Conservation (phyloP, 2,797 vertebrate species). For the Pyrocephalus nanus region DNA sequence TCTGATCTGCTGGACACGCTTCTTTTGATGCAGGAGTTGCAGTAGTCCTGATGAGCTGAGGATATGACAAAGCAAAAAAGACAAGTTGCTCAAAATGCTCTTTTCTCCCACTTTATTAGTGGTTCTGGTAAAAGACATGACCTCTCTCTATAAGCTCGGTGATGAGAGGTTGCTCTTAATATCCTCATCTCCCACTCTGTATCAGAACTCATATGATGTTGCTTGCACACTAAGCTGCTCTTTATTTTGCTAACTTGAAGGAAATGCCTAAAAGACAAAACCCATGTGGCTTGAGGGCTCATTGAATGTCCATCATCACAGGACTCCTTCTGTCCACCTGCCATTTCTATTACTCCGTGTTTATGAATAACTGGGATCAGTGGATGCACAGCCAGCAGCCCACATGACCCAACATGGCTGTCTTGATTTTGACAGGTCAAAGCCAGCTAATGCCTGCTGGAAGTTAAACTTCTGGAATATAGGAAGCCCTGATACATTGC, state of each 20-base stretch:
- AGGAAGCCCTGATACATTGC: neutral
- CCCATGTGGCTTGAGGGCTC: neutral
- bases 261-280: neutral
- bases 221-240: neutral
- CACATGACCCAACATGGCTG: rapidly evolving
- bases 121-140: neutral
- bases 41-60: neutral
- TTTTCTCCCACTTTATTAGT: neutral
- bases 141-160: rapidly evolving
- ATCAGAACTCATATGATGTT: neutral
- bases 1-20: neutral
- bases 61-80: neutral
- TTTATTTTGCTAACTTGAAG: neutral
- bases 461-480: neutral
- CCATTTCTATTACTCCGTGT: neutral
- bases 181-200: neutral
- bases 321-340: neutral
- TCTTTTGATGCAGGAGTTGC: neutral
- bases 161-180: neutral
- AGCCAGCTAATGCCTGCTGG: neutral
- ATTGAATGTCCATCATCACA: neutral
- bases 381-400: neutral
- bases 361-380: rapidly evolving
- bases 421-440: neutral
- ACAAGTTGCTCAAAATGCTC: neutral